Evolutionary conservation across 1,140 invertebrate species (phyloP).

Genomic region (Leptopilina boulardi): DNA sequence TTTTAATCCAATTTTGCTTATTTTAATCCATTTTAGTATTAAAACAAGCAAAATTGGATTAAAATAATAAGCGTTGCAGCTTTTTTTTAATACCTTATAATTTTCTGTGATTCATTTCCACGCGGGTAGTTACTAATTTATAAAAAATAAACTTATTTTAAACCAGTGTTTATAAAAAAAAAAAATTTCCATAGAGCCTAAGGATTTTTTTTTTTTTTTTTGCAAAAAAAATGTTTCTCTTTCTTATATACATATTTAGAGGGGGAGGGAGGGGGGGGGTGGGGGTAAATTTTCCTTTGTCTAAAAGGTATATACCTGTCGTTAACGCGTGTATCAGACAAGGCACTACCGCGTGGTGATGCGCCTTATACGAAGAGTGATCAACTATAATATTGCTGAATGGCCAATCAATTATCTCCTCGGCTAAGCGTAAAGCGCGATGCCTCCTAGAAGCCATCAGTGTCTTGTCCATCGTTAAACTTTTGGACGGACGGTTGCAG

Average conservation of each 20-base stretch:
- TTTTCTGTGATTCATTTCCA: too few species aligned
- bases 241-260: background rate
- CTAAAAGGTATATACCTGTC: conserved; percentile 18
- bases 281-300: conserved; percentile 10
- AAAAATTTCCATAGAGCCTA: too few species aligned
- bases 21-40: too few species aligned
- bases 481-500: conserved; percentile 22
- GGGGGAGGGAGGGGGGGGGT: too few species aligned
- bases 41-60: too few species aligned
- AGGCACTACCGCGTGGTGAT: conserved; percentile 5
- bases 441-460: background rate
- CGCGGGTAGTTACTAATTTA: too few species aligned
- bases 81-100: too few species aligned
- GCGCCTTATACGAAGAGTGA: background rate
- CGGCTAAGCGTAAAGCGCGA: conserved; percentile 49
- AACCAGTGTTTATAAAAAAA: too few species aligned
- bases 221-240: background rate
- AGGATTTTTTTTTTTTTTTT: too few species aligned
- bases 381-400: conserved; percentile 51
- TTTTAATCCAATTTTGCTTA: too few species aligned
- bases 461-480: conserved; percentile 16
- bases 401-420: conserved; percentile 57
- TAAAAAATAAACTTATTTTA: too few species aligned
- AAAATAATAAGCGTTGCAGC: too few species aligned
- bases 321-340: conserved; percentile 30